Conservation (phyloP, 2,888 invertebrate genomes). For the Epinotia bilunana region DNA sequence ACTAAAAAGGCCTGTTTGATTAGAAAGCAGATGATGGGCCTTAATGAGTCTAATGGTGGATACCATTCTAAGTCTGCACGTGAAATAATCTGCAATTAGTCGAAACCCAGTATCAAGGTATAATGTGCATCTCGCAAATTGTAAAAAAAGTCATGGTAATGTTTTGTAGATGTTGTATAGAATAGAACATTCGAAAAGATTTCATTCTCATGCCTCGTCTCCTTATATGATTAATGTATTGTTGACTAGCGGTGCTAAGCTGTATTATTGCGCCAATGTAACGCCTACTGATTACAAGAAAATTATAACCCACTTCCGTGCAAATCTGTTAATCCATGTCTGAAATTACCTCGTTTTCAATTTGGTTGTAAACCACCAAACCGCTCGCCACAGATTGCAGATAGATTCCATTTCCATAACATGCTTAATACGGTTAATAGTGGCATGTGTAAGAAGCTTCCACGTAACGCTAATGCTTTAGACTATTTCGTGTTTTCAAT, state of each 20-base stretch:
- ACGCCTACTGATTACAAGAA: slow-evolving; percentile 3
- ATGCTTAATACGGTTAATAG: slow-evolving; percentile 19
- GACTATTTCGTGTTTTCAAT: slow-evolving; percentile 1
- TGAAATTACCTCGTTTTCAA: slow-evolving; percentile 36
- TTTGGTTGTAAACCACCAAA: slow-evolving; percentile 33
- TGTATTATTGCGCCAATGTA: not conserved
- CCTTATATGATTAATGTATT: not conserved
- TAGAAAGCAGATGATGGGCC: slow-evolving; percentile 66
- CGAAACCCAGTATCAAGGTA: slow-evolving; percentile 9
- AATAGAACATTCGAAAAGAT: not conserved
- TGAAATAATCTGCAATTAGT: slow-evolving; percentile 10
- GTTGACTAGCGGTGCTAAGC: not conserved
- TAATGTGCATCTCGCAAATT: not conserved
- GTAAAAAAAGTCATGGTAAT: not conserved
- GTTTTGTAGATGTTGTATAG: no score
- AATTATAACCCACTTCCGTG: slow-evolving; percentile 30
- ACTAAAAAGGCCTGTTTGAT: slow-evolving; percentile 59
- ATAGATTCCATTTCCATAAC: slow-evolving; percentile 26
- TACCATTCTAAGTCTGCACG: slow-evolving; percentile 51
- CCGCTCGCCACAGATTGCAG: slow-evolving; percentile 41
- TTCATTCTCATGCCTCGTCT: not conserved
- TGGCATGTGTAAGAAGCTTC: slow-evolving; percentile 20
- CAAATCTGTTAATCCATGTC: slow-evolving; percentile 21
- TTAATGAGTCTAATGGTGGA: slow-evolving; percentile 60
- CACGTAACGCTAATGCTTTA: slow-evolving; percentile 25